A percentile compares a stretch with the other conserved stretches of the same genome.
Conservation (phyloP, 1,140 invertebrate species). For the Drosophila grimshawi region DNA sequence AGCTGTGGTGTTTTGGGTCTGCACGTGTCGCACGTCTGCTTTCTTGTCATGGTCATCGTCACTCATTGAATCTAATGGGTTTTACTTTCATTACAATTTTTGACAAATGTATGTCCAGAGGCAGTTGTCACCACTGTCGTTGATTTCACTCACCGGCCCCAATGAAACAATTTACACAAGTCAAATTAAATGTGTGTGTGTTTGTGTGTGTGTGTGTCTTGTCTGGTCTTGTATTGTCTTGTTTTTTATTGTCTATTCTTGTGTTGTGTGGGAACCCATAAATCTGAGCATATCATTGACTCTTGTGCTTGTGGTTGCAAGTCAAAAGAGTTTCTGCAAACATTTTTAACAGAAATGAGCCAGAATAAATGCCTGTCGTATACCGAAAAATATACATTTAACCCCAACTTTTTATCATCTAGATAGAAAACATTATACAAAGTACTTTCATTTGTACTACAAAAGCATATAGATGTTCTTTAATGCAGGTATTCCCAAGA, state of each 20-base stretch:
- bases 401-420: no score
- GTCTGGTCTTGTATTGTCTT: not conserved
- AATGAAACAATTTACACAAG: conserved; percentile 7
- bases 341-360: no score
- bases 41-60: conserved; percentile 71
- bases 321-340: no score
- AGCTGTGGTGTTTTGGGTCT: conserved; percentile 11
- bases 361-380: no score
- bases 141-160: conserved; percentile 58
- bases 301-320: not conserved
- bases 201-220: conserved; percentile 4
- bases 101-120: conserved; percentile 32
- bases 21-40: conserved; percentile 56
- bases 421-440: no score
- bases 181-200: not conserved
- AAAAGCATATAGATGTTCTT: no score
- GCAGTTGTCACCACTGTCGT: conserved; percentile 10
- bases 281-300: not conserved
- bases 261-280: not conserved
- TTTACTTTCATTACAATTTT: conserved; percentile 76
- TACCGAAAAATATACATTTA: no score
- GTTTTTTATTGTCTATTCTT: not conserved
- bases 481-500: no score
- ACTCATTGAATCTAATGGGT: conserved; percentile 73
- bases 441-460: no score